Base-by-base conservation (phyloP, 2,888 invertebrate species). In the Biston betularia region DNA sequence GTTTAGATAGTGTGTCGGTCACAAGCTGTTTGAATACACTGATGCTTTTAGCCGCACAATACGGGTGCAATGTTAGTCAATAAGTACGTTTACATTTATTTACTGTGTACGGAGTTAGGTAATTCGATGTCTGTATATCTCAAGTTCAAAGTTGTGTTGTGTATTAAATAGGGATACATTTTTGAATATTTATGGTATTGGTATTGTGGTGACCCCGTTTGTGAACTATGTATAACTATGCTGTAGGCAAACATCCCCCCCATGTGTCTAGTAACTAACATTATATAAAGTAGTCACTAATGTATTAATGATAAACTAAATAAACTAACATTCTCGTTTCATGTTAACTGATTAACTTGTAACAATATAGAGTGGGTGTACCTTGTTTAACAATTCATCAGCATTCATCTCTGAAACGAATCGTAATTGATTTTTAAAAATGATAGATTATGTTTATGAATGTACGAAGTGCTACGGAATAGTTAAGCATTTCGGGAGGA, bases 301-400 rank as follows among this genome's bases (percentile, higher is more conserved):
- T 74, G 69, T 70, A 80, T 54, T 62, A 58, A 59, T 58, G 55
- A 38, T 38, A 59, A 55, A 46, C 81, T 87, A 87, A 85, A 38
- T 38, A 59, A 55, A 46, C 81, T 87, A 87, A 85, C 79, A 73
- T 78, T 81, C 77, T 76, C 75, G 79, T 83, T 85, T 82, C 82
- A 82, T 83, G 80, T 86, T 82, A 80, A 84, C 76, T 75, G 69
- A 80, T 76, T 79, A 81, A 80, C 74, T 45, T 72, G 69, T 77
- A 76, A 73, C 68, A 72, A 70, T 56, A 65, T 75, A 71, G 73
- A 75, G 72, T 77, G 77, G 80, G 76, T 24, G 3, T 78, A 77
- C n/a, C n/a, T n/a, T n/a, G 64, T 72, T 74, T 69, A 71, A 70
- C 65, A 63, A 71, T 67, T 66, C 70, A 74, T 65, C 71, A 49